phyloP scores from a whole-genome alignment of 2,797 vertebrate genomes.

The Carapus acus region DNA sequence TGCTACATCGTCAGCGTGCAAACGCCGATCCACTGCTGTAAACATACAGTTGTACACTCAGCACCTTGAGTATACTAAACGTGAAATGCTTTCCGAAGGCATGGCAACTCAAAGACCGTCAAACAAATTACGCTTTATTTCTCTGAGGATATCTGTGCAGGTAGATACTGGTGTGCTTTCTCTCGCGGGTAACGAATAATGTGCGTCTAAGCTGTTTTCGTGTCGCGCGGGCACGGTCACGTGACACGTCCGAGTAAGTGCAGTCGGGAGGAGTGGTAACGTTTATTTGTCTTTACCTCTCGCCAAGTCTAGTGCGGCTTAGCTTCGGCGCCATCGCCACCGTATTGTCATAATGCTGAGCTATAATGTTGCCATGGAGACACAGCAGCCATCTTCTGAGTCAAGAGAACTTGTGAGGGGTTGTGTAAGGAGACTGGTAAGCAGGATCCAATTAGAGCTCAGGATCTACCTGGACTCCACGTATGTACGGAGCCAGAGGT shows the following conservation, averaged over 20 bases:
- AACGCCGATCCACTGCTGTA: constrained; percentile 56
- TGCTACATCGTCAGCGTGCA: constrained; percentile 33
- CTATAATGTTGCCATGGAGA: constrained; percentile 46
- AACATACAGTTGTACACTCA: constrained; percentile 67
- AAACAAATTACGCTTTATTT: constrained; percentile 41
- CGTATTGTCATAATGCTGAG: constrained; percentile 35
- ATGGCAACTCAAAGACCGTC: constrained; percentile 49
- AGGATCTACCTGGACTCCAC: constrained; percentile 38
- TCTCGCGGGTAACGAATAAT: constrained; percentile 54
- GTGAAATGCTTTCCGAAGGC: constrained; percentile 63
- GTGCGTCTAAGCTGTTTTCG: constrained; percentile 13
- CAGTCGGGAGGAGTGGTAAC: constrained; percentile 41
- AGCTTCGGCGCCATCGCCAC: constrained; percentile 35
- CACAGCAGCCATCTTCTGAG: constrained; percentile 35
- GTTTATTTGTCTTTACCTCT: constrained; percentile 32
- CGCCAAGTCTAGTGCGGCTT: constrained; percentile 24
- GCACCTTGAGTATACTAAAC: constrained; percentile 63
- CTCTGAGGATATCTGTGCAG: constrained; percentile 69
- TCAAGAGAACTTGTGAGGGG: constrained; percentile 45
- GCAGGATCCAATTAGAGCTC: constrained; percentile 40
- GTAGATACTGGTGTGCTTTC: constrained; percentile 69
- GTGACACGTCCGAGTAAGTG: constrained; percentile 60
- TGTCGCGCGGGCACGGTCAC: constrained; percentile 52
- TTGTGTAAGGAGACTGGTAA: constrained; percentile 27
- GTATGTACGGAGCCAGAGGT: constrained; percentile 40